A percentile compares a stretch with the other conserved stretches of the same genome.
Conservation (phyloP, 2,797 vertebrate species). For the Caiman crocodilus region DNA sequence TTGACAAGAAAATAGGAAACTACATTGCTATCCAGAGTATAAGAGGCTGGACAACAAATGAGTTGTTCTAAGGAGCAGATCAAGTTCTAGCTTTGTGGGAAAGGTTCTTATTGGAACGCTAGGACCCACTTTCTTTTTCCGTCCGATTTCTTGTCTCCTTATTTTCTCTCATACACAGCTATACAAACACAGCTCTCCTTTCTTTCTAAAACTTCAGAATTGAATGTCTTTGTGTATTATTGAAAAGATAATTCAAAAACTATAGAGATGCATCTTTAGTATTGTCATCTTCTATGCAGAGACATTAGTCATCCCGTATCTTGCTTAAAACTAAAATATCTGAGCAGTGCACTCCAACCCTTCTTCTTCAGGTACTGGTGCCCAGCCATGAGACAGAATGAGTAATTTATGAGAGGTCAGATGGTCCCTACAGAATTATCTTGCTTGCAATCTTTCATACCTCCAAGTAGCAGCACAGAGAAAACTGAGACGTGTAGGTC, state of each 20-base stretch:
- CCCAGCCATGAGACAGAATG: background rate
- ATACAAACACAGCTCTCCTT: background rate
- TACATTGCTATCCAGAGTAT: background rate
- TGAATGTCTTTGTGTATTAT: background rate
- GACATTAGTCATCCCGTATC: background rate
- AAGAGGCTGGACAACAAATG: background rate
- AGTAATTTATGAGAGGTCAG: fast-evolving
- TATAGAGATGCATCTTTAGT: background rate
- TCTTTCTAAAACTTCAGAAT: background rate
- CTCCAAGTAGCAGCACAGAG: background rate
- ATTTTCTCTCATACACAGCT: background rate
- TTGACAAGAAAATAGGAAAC: background rate
- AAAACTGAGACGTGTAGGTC: fast-evolving
- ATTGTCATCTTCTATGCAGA: fast-evolving
- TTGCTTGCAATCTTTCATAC: background rate
- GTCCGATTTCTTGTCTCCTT: background rate
- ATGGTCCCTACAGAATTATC: background rate
- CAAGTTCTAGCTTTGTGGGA: background rate
- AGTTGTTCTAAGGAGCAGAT: background rate
- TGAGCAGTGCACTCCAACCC: fast-evolving
- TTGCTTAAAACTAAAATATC: background rate
- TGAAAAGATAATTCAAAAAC: background rate
- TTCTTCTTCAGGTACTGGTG: fast-evolving
- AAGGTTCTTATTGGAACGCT: background rate
- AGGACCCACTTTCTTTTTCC: background rate